Percentiles rank a stretch among this genome's conserved stretches.
phyloP scores from a whole-genome alignment of 1,140 invertebrate species.

The Riptortus pedestris region DNA sequence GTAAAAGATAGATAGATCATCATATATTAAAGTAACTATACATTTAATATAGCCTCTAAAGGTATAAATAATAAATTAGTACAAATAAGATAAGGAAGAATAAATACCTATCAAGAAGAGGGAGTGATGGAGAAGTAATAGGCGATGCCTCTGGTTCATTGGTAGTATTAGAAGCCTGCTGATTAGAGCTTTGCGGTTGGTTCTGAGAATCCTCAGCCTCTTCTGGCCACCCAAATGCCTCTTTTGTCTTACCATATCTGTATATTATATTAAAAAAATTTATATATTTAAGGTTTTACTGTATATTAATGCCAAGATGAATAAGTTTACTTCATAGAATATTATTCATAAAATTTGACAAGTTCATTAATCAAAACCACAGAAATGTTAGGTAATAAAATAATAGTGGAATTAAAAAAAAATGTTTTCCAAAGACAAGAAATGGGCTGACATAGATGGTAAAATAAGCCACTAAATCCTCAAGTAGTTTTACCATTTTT shows the following conservation, averaged over 20 bases:
- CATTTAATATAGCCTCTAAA: too few relatives aligned
- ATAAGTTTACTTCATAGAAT: too few relatives aligned
- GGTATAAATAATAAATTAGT: not conserved
- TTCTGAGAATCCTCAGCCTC: conserved; percentile 64
- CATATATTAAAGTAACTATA: too few relatives aligned
- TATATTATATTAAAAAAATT: conserved; percentile 35
- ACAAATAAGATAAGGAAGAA: not conserved
- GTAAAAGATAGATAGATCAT: too few relatives aligned
- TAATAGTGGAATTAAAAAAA: too few relatives aligned
- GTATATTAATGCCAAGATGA: not conserved
- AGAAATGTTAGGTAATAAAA: too few relatives aligned
- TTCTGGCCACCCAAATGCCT: conserved; percentile 93
- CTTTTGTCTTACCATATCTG: conserved; percentile 87
- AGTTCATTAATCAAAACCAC: too few relatives aligned
- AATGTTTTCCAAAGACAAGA: too few relatives aligned
- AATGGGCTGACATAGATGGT: too few relatives aligned
- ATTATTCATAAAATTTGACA: too few relatives aligned
- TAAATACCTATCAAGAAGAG: conserved; percentile 45
- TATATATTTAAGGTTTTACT: not conserved
- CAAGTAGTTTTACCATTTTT: too few relatives aligned
- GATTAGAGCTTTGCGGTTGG: conserved; percentile 32
- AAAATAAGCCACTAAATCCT: too few relatives aligned
- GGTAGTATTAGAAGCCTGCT: conserved; percentile 31
- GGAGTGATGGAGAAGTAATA: conserved; percentile 38
- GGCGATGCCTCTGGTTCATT: conserved; percentile 36